Base-by-base conservation (phyloP, 2,113 vertebrate genomes). In the Sisor rabdophorus region DNA sequence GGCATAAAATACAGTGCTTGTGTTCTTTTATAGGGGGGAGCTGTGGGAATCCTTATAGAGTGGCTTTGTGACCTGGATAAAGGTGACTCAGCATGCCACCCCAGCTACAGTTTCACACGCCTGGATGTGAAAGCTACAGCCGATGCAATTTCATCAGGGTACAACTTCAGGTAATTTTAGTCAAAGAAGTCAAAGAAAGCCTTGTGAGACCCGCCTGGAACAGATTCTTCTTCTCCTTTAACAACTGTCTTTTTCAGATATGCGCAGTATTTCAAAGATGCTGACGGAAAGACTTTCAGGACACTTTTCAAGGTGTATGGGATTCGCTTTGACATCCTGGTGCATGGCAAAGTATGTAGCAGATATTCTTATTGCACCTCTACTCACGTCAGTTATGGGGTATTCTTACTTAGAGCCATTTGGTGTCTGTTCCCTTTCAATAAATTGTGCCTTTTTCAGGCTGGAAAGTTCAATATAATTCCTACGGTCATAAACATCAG, bases 21-120 rank as follows among this genome's bases (percentile, higher is more conserved):
- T 17, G 3, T 73, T 24, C 64, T 30, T 73, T 73, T 67, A 54
- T 80, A 98, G 96, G 96, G 96, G 1, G 95, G 93, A 61, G 94
- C 95, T 65, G 93, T 98, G 80, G 92, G 93, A 76, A 91, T 98
- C 84, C 85, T 93, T 85, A 95, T 98, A 4, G 86, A 94, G 47
- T 98, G 96, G 96, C 76, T 93, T 85, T 98, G 96, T 89, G 92
- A 98, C 85, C 92, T 98, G 32, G 96, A 98, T 87, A 93, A 88
- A 87, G 88, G 84, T 0, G 80, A 89, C 68, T 93, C 93, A 10
- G 61, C 87, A 55, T 98, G 96, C 83, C 85, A 93, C 73, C 96
- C 96, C 60, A 85, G 77, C 55, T 98, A 98, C 87, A 86, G 85
- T 71, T 97, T 97, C 84, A 92, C 83, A 71, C 94, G 95, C 9